These are phyloP conservation scores for Lasioglossum albipes DNA, from an alignment of 1,140 invertebrate species.

Conservation along the genomic window DNA sequence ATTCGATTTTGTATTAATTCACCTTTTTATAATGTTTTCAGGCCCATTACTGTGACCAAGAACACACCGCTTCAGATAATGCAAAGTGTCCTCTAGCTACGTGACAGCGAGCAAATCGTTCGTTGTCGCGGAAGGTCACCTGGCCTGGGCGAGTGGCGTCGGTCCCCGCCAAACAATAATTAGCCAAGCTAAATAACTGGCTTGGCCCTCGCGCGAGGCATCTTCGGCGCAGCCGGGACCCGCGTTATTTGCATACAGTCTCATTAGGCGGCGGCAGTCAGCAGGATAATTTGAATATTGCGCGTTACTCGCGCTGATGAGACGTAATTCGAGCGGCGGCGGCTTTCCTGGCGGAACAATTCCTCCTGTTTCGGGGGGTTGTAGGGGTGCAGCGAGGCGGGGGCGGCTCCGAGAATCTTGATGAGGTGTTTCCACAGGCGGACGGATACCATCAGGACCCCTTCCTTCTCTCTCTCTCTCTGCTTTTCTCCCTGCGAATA, in stretches of 20 bases:
- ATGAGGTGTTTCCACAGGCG: slow-evolving; percentile 68
- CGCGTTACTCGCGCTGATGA: slow-evolving; percentile 74
- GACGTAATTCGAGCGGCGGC: slow-evolving; percentile 72
- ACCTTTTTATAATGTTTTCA: too few relatives aligned
- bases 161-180: slow-evolving; percentile 46
- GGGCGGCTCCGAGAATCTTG: slow-evolving; percentile 60
- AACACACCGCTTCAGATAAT: too few relatives aligned
- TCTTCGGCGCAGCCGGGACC: slow-evolving; percentile 29
- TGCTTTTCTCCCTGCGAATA: slow-evolving; percentile 49
- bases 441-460: slow-evolving; percentile 57
- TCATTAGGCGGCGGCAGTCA: slow-evolving; percentile 64
- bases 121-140: neutral
- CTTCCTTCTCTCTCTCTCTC: too few relatives aligned
- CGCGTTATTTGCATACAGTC: slow-evolving; percentile 75
- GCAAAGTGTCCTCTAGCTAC: too few relatives aligned
- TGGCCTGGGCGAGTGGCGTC: slow-evolving; percentile 4
- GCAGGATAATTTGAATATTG: slow-evolving; percentile 73
- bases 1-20: too few relatives aligned
- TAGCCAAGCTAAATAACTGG: slow-evolving; percentile 59
- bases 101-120: too few relatives aligned
- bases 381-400: slow-evolving; percentile 12
- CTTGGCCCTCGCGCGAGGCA: slow-evolving; percentile 12
- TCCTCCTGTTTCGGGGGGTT: slow-evolving; percentile 32
- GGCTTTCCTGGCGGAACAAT: slow-evolving; percentile 65
- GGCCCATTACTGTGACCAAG: too few relatives aligned